Evolutionary conservation across 2,797 vertebrate species (phyloP).

Genomic region (Epinephelus awoara): DNA sequence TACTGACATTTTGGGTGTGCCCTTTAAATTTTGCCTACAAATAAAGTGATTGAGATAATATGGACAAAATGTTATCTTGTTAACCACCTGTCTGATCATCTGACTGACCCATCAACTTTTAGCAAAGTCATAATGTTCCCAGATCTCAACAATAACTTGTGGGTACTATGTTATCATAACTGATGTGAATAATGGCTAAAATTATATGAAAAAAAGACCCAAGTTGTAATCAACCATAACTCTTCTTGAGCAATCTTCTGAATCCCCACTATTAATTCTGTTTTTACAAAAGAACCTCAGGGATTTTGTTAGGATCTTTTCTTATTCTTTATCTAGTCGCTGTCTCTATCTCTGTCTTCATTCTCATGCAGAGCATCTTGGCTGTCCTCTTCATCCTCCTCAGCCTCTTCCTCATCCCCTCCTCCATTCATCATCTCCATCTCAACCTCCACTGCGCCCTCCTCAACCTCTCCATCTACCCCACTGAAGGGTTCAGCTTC

Average conservation of each 20-base stretch:
- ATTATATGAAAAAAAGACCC: constrained; percentile 6
- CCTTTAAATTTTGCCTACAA: not conserved
- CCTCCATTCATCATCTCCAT: constrained; percentile 85
- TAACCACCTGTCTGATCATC: not conserved
- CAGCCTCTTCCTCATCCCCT: constrained; percentile 82
- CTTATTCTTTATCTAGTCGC: constrained; percentile 85
- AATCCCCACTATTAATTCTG: constrained; percentile 14
- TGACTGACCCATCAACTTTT: not conserved
- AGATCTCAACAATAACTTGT: constrained; percentile 19
- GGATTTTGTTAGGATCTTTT: constrained; percentile 20
- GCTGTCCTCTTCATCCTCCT: constrained; percentile 81
- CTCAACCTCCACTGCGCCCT: constrained; percentile 81
- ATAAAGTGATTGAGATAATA: not conserved
- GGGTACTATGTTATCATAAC: constrained; percentile 5
- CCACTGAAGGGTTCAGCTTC: constrained; percentile 85
- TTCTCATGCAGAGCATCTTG: constrained; percentile 91
- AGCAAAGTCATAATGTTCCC: not conserved
- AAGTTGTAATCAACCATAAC: constrained; percentile 14
- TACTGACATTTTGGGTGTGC: not conserved
- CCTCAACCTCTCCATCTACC: constrained; percentile 78
- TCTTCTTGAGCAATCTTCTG: constrained; percentile 21
- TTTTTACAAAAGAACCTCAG: constrained; percentile 38
- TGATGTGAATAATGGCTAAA: constrained; percentile 31
- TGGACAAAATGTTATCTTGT: not conserved
- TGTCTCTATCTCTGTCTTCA: constrained; percentile 87